Conservation (phyloP, 2,113 vertebrate genomes). For the Ochotona princeps region DNA sequence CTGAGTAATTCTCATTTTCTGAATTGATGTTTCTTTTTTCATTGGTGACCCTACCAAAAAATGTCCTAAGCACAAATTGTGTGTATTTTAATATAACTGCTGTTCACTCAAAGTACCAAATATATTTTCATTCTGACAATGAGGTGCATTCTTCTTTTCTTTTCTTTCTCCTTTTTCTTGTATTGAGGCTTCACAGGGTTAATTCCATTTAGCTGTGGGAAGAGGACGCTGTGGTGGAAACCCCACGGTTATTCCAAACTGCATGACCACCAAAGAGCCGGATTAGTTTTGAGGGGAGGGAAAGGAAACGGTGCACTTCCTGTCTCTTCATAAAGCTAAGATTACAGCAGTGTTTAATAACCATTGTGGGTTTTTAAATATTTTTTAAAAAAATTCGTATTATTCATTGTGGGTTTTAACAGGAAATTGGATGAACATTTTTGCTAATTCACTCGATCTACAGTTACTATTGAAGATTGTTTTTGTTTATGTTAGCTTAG, state of each 20-base stretch:
- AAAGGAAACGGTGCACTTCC: slow-evolving; percentile 85
- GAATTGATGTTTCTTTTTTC: slow-evolving; percentile 42
- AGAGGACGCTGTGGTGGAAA: slow-evolving; percentile 83
- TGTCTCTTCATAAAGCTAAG: slow-evolving; percentile 86
- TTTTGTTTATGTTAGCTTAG: slow-evolving; percentile 83
- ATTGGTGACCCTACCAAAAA: slow-evolving; percentile 69
- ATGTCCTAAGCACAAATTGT: slow-evolving; percentile 80
- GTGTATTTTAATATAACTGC: slow-evolving; percentile 67
- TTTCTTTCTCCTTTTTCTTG: not conserved
- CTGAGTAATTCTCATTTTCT: slow-evolving; percentile 60
- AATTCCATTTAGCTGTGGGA: slow-evolving; percentile 86
- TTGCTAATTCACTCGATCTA: slow-evolving; percentile 83
- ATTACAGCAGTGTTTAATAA: slow-evolving; percentile 88
- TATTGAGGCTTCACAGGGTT: slow-evolving; percentile 81
- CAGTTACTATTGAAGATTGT: slow-evolving; percentile 72
- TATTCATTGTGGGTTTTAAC: slow-evolving; percentile 83
- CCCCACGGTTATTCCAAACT: slow-evolving; percentile 86
- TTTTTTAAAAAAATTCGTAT: too few species aligned
- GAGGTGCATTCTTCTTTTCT: slow-evolving; percentile 35
- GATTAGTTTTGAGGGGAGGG: slow-evolving; percentile 83
- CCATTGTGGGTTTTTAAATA: slow-evolving; percentile 82
- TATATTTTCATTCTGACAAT: slow-evolving; percentile 32
- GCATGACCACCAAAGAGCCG: slow-evolving; percentile 88
- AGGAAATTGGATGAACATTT: slow-evolving; percentile 86
- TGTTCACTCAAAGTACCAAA: slow-evolving; percentile 73